Evolutionary conservation across 2,113 vertebrate genomes (phyloP), one percentile per base, ranked within the genome.

Genomic region (Caranx ignobilis): DNA sequence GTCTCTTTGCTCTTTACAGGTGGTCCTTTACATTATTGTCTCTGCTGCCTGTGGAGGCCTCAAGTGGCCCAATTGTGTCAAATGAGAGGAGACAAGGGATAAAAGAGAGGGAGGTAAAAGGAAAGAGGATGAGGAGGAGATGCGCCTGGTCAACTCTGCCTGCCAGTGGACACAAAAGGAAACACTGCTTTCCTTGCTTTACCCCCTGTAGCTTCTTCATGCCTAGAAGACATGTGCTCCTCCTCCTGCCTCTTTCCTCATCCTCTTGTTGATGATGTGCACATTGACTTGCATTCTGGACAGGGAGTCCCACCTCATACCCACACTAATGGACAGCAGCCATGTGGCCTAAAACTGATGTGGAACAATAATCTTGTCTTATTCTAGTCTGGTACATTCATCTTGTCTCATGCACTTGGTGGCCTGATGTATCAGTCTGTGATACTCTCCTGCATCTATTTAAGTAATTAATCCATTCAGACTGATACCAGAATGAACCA

Each of bases 21-120:
- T 99, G 32, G 88, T 98, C 82, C 92, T 98, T 88, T 99, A 97
- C 86, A 91, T 98, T 79, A 96, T 99, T 19, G 95, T 98, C 8
- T 97, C 97, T 0, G 95, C 85, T 12, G 77, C 96, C 57, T 99
- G 97, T 2, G 97, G 96, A 2, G 97, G 98, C 41, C 94, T 98
- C 43, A 94, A 91, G 5, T 99, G 97, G 97, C 95, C 96, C 3
- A 84, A 2, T 37, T 99, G 98, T 69, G 95, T 96, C 87, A 89
- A 98, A 91, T 97, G 95, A 92, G 74, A 81, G 32, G 50, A 71
- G 4, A 60, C 18, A 0, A 11, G 41, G 26, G n/a, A 39, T 26
- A n/a, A 80, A 50, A 35, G 21, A 83, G 77, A 45, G 37, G 59
- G 61, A 77, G 70, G 75, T 37, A 18, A 32, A 64, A 59, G 65